Conservation (phyloP, 2,113 vertebrate species). For the Sturnus vulgaris region DNA sequence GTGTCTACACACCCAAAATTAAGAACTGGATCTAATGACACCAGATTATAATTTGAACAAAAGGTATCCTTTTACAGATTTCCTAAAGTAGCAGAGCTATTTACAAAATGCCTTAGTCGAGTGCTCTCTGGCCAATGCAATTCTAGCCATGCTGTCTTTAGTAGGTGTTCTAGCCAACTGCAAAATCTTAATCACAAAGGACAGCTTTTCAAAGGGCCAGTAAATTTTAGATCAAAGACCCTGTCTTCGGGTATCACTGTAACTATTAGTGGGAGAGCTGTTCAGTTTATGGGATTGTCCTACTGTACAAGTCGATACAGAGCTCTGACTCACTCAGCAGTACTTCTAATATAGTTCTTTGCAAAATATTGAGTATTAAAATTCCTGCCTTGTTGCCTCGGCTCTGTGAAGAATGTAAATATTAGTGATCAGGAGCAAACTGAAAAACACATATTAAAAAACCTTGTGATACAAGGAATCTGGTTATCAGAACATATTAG, state of each 20-base stretch:
- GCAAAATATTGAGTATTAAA: background rate
- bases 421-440: background rate
- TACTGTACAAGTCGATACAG: background rate
- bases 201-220: background rate
- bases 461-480: background rate
- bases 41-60: background rate
- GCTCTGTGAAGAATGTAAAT: background rate
- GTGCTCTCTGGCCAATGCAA: background rate
- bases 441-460: background rate
- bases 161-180: background rate
- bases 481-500: accelerated
- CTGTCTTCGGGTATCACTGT: background rate
- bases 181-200: background rate
- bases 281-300: background rate
- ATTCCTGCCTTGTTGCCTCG: background rate
- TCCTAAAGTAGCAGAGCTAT: background rate
- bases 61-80: background rate
- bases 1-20: background rate
- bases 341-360: background rate
- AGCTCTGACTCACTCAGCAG: background rate
- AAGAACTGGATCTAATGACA: background rate
- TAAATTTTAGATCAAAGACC: background rate
- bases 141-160: background rate
- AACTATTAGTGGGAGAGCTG: background rate
- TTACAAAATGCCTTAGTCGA: background rate